Evolutionary conservation across 2,888 invertebrate species (phyloP).

Genomic region (Apamea anceps): DNA sequence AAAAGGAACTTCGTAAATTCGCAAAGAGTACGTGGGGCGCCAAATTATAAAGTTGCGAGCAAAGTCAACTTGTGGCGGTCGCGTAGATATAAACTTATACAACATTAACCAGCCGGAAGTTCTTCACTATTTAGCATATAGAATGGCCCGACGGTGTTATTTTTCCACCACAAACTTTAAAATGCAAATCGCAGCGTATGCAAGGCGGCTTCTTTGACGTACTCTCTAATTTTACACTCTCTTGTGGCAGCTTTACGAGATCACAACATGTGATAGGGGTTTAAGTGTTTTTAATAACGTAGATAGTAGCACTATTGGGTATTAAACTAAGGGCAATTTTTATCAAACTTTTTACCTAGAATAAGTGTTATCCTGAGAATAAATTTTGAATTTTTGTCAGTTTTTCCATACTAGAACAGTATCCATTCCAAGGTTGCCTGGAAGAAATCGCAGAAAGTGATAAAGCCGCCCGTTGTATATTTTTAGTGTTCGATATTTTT

Average conservation of each 20-base stretch:
- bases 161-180: slow-evolving; percentile 80
- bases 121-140: slow-evolving; percentile 80
- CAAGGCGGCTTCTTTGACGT: slow-evolving; percentile 72
- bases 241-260: slow-evolving; percentile 50
- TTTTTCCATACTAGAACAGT: no score
- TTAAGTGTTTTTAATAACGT: background rate
- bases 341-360: no score
- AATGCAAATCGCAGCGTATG: slow-evolving; percentile 80
- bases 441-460: no score
- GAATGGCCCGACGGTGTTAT: slow-evolving; percentile 76
- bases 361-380: no score
- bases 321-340: background rate
- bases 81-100: slow-evolving; percentile 74
- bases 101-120: slow-evolving; percentile 75
- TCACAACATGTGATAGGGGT: slow-evolving; percentile 44
- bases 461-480: no score
- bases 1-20: slow-evolving; percentile 45
- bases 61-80: slow-evolving; percentile 60
- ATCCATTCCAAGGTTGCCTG: no score
- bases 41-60: slow-evolving; percentile 60
- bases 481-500: no score
- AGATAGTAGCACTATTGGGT: background rate
- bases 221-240: slow-evolving; percentile 61
- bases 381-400: no score
- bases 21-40: slow-evolving; percentile 47